Evolutionary conservation across 2,113 vertebrate species (phyloP), one percentile per base, ranked within the genome.

Genomic region (Periophthalmus modestus): DNA sequence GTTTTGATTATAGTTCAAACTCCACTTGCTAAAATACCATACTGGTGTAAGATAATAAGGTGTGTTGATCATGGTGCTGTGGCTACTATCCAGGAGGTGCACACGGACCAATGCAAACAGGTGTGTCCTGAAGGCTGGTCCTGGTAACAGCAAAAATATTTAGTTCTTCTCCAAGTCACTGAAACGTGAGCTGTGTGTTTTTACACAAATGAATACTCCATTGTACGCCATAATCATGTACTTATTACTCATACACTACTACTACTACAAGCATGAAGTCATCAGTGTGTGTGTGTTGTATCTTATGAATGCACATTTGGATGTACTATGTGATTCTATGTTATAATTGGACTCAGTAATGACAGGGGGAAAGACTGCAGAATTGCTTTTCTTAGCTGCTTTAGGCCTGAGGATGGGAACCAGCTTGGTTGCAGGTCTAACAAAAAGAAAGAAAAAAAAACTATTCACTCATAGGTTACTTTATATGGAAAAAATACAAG

Each of bases 41-140:
- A 15, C 13, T 6, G 7, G 39, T 43, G 39, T 33, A 24, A 16
- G 14, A 36, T 62, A 19, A 7, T 9, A 36, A 16, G 59, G 59
- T 33, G 28, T 15, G 12, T 5, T 28, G 16, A 59, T 63, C 61
- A 19, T 36, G 28, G 16, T 34, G 33, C 28, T 18, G 3, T 62
- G 61, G 61, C 18, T 63, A 36, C 23, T 34, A 2, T 18, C 5
- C 59, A 19, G 61, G 28, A 63, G 15, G 15, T 63, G 55, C 21
- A 59, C 57, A 59, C 24, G 10, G 62, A 65, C 34, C 34, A 21
- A 39, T 11, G 19, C 62, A 65, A 65, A 65, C 34, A 21, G 62
- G 62, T 21, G 62, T 65, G 62, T 39, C 36, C 62, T 39, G 34
- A 65, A 65, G 62, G 62, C 62, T 65, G 34, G 62, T 39, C 62